Conservation (phyloP, 2,797 vertebrate species). For the Todus mexicanus region DNA sequence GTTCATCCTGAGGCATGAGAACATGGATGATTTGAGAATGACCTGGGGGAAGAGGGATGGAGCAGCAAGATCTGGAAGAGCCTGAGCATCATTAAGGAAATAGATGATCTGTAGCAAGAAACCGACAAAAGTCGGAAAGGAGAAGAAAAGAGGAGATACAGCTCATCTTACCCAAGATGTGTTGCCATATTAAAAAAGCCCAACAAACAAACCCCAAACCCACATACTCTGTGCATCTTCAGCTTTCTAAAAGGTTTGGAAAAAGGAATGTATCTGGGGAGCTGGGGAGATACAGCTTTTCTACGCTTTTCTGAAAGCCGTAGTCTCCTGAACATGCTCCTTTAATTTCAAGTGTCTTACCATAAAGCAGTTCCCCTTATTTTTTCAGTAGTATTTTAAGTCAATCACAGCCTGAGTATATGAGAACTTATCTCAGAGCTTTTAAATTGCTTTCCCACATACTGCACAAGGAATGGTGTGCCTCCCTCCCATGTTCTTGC, state of each 20-base stretch:
- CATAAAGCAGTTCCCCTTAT: not conserved
- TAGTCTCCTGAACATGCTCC: fast-evolving
- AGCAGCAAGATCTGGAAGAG: not conserved
- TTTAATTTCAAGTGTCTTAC: not conserved
- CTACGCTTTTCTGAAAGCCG: not conserved
- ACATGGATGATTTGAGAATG: not conserved
- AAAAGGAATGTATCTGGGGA: not conserved
- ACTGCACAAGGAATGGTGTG: not conserved
- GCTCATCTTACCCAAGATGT: not conserved
- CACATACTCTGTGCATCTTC: not conserved
- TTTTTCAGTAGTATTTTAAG: not conserved
- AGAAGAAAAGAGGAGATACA: not conserved
- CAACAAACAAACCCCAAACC: too few relatives aligned
- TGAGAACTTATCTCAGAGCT: not conserved
- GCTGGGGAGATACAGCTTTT: not conserved
- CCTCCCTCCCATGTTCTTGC: not conserved
- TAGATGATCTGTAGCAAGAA: not conserved
- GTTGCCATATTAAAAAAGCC: not conserved
- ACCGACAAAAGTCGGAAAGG: not conserved
- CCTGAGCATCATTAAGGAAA: not conserved
- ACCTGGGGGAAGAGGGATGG: not conserved
- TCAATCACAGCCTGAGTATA: not conserved
- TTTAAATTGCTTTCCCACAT: not conserved
- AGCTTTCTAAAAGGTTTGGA: not conserved
- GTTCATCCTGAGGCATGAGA: constrained; percentile 20